Conservation (phyloP, 2,888 invertebrate species). For the Andrena fulva region DNA sequence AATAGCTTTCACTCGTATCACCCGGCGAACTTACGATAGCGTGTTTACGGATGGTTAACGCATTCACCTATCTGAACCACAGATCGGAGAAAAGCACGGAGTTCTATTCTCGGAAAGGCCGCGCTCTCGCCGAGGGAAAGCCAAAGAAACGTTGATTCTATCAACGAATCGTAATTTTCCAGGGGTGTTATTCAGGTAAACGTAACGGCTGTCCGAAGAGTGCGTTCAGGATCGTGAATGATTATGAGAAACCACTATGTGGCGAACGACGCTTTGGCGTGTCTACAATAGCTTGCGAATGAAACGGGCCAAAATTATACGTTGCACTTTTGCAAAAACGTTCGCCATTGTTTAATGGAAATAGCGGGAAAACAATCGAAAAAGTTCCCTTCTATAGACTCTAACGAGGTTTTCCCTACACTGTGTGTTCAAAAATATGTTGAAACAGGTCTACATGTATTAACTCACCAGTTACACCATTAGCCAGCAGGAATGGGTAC, state of each 20-base stretch:
- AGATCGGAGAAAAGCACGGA: constrained; percentile 65
- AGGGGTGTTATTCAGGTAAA: constrained; percentile 42
- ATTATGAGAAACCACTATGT: constrained; percentile 6
- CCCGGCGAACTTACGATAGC: constrained; percentile 57
- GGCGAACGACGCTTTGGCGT: neutral
- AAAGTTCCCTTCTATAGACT: neutral
- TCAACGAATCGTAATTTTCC: constrained; percentile 58
- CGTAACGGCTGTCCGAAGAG: constrained; percentile 23
- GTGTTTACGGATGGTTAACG: constrained; percentile 76
- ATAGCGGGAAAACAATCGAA: neutral
- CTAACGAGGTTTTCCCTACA: neutral
- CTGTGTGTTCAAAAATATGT: neutral
- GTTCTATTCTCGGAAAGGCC: constrained; percentile 63
- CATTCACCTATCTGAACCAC: constrained; percentile 66
- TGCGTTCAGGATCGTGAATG: constrained; percentile 20
- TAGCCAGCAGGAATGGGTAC: neutral
- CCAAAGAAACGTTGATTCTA: constrained; percentile 55
- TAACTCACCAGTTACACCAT: neutral
- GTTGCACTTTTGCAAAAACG: neutral
- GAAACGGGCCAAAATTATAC: constrained; percentile 2
- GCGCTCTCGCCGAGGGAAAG: constrained; percentile 25
- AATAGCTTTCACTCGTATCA: constrained; percentile 35
- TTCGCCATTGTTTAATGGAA: neutral
- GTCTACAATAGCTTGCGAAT: constrained; percentile 12
- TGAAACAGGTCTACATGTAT: neutral